These are phyloP conservation scores for Drosophila tanythrix DNA, from an alignment of 2,888 invertebrate species.

Conservation along the genomic window DNA sequence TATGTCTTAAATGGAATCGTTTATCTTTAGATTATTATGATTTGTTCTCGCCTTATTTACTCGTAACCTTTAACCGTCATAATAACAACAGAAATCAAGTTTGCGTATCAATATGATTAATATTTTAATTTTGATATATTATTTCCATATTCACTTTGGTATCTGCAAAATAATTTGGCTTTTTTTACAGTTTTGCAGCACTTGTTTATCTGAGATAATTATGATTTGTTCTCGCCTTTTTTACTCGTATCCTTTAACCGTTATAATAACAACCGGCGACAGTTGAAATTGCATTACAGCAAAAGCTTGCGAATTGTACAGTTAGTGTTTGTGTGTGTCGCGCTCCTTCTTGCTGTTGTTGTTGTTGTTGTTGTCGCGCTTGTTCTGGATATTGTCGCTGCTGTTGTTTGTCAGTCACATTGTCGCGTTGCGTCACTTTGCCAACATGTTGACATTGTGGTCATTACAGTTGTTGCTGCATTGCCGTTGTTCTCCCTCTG, in stretches of 20 bases:
- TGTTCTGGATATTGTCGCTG: constrained; percentile 3
- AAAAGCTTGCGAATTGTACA: constrained; percentile 6
- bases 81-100: too few relatives aligned
- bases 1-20: too few relatives aligned
- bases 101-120: background rate
- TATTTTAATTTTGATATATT: background rate
- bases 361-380: constrained; percentile 6
- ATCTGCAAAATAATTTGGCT: background rate
- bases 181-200: background rate
- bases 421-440: constrained; percentile 11
- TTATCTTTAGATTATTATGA: too few relatives aligned
- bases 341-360: constrained; percentile 16
- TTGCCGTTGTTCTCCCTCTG: constrained; percentile 3
- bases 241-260: background rate
- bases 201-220: background rate
- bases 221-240: background rate
- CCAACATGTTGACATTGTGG: constrained; percentile 43
- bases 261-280: background rate
- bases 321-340: constrained; percentile 12
- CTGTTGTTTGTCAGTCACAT: constrained; percentile 22
- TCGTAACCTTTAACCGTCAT: too few relatives aligned
- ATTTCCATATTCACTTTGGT: background rate
- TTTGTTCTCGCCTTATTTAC: too few relatives aligned
- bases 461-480: constrained; percentile 30
- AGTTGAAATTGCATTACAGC: constrained; percentile 13